Conservation (phyloP, 2,797 vertebrate species). For the Lacerta viridis region DNA sequence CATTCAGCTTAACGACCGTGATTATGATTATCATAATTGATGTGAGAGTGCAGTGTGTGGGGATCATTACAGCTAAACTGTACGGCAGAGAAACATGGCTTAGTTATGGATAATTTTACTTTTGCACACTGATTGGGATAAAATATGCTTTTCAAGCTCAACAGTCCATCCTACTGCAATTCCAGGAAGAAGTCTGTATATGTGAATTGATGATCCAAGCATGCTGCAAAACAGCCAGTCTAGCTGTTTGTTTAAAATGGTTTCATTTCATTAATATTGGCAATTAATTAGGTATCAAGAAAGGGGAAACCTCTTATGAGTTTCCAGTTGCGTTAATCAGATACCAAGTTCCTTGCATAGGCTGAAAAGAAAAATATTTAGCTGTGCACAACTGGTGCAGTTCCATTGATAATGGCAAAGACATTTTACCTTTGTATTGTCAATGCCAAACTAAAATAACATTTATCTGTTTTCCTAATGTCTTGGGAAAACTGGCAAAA, state of each 20-base stretch:
- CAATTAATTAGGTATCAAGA: conserved; percentile 74
- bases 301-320: conserved; percentile 70
- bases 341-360: conserved; percentile 47
- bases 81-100: conserved; percentile 78
- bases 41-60: conserved; percentile 83
- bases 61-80: conserved; percentile 86
- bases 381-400: neutral
- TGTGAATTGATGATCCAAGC: conserved; percentile 66
- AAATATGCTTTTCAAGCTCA: conserved; percentile 80
- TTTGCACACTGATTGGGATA: conserved; percentile 80
- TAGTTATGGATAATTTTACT: conserved; percentile 83
- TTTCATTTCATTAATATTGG: conserved; percentile 77
- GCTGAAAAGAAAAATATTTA: conserved; percentile 36
- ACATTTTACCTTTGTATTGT: neutral
- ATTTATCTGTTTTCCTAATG: no score
- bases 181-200: conserved; percentile 68
- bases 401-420: neutral
- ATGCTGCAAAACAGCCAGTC: conserved; percentile 62
- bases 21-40: conserved; percentile 91
- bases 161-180: conserved; percentile 74
- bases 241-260: conserved; percentile 75
- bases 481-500: no score
- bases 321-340: conserved; percentile 67
- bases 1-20: conserved; percentile 88
- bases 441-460: neutral